phyloP scores from a whole-genome alignment of 2,113 vertebrate species.

The Dendrocopos noguchii region DNA sequence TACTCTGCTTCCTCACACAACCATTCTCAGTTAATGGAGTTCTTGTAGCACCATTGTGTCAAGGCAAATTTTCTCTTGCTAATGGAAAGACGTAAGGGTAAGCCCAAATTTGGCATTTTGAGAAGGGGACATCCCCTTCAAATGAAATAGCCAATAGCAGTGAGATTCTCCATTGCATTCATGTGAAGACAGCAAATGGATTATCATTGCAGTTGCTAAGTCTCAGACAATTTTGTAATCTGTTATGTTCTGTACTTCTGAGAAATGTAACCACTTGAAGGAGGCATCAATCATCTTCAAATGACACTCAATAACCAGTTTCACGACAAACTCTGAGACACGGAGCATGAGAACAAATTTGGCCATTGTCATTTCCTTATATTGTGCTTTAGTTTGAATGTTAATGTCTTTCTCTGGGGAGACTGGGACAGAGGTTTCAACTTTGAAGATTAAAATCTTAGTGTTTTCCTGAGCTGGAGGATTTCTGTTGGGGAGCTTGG shows the following conservation, averaged over 20 bases:
- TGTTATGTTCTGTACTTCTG: neutral
- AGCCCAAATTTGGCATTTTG: neutral
- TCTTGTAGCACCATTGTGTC: neutral
- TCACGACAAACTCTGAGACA: conserved; percentile 64
- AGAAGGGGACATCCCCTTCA: neutral
- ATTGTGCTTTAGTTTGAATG: conserved; percentile 27
- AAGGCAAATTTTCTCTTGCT: neutral
- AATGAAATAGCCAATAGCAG: neutral
- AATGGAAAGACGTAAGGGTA: neutral
- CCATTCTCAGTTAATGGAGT: neutral
- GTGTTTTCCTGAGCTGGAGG: conserved; percentile 69
- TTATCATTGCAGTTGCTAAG: neutral
- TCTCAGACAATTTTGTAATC: conserved; percentile 51
- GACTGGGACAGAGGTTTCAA: conserved; percentile 57
- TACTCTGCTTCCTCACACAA: neutral
- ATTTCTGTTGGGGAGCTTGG: conserved; percentile 64
- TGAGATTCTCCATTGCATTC: neutral
- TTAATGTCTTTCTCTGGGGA: conserved; percentile 52
- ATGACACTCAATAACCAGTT: conserved; percentile 57
- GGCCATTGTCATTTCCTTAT: conserved; percentile 1
- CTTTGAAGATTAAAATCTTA: conserved; percentile 55
- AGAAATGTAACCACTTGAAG: neutral
- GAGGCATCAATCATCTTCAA: conserved; percentile 18
- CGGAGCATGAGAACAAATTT: conserved; percentile 56
- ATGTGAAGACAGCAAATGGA: neutral